These are phyloP conservation scores for Anomalospiza imberbis DNA, from an alignment of 2,797 vertebrate species.

Conservation along the genomic window DNA sequence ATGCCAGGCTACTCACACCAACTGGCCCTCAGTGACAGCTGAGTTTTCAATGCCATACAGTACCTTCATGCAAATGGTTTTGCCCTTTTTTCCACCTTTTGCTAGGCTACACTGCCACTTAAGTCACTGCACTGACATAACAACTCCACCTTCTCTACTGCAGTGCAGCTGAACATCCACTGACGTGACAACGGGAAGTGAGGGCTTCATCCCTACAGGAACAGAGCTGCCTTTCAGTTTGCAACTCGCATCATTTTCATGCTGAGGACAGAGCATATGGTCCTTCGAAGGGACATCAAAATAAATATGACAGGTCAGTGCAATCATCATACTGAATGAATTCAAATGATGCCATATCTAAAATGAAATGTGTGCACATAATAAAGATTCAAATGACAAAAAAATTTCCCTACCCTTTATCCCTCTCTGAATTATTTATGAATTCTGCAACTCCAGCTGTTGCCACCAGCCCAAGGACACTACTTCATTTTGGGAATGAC, in stretches of 20 bases:
- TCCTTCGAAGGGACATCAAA: conserved; percentile 54
- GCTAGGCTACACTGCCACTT: not conserved
- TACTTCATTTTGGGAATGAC: conserved; percentile 44
- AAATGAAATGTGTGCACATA: conserved; percentile 48
- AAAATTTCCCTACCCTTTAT: conserved; percentile 7
- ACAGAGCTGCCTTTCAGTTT: not conserved
- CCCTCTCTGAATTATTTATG: conserved; percentile 62
- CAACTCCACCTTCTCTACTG: not conserved
- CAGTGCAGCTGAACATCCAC: not conserved
- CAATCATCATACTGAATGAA: conserved; percentile 46
- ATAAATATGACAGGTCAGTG: conserved; percentile 62
- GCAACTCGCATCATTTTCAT: not conserved
- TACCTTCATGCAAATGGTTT: not conserved
- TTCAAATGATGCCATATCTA: conserved; percentile 49
- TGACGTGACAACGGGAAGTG: not conserved
- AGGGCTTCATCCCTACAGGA: not conserved
- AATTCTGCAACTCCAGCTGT: conserved; percentile 56
- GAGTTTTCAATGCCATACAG: not conserved
- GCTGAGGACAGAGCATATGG: conserved; percentile 53
- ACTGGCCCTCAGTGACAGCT: not conserved
- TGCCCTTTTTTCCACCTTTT: not conserved
- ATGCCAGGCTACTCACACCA: conserved; percentile 7
- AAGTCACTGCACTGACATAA: not conserved
- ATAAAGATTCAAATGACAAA: conserved; percentile 57
- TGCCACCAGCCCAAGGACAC: conserved; percentile 56